phyloP scores from a whole-genome alignment of 2,888 invertebrate genomes.

The Archips xylosteana region DNA sequence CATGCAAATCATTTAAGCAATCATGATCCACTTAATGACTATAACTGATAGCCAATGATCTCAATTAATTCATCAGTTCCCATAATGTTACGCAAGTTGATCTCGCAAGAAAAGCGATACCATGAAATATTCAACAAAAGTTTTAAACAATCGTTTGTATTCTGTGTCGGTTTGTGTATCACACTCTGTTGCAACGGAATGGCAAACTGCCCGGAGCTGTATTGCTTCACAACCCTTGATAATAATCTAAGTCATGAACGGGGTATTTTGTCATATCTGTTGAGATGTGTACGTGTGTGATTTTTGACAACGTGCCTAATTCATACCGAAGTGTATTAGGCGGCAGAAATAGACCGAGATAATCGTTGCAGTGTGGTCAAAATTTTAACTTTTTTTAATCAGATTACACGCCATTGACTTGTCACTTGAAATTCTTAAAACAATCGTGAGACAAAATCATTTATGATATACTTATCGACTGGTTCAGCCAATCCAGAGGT shows the following conservation, averaged over 20 bases:
- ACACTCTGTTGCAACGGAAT: slow-evolving; percentile 58
- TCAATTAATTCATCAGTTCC: slow-evolving; percentile 43
- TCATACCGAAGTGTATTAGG: slow-evolving; percentile 26
- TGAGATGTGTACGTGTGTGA: slow-evolving; percentile 36
- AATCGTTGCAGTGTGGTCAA: slow-evolving; percentile 14
- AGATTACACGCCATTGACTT: slow-evolving; percentile 13
- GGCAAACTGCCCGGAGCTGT: slow-evolving; percentile 61
- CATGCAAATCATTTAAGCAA: slow-evolving; percentile 37
- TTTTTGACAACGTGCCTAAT: slow-evolving; percentile 36
- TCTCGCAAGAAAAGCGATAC: slow-evolving; percentile 51
- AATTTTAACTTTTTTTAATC: slow-evolving; percentile 23
- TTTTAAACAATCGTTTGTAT: slow-evolving; percentile 66
- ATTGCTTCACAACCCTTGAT: slow-evolving; percentile 48
- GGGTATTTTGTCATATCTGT: slow-evolving; percentile 40
- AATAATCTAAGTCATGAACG: slow-evolving; percentile 37
- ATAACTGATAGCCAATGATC: slow-evolving; percentile 43
- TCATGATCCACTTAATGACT: slow-evolving; percentile 41
- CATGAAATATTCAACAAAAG: slow-evolving; percentile 71
- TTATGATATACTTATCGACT: background rate
- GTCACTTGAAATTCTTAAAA: slow-evolving; percentile 6
- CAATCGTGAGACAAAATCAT: background rate
- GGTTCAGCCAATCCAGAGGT: background rate
- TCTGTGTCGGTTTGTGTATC: slow-evolving; percentile 68
- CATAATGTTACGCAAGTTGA: slow-evolving; percentile 12
- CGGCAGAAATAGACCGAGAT: slow-evolving; percentile 26